Evolutionary conservation across 2,888 invertebrate genomes (phyloP).

Genomic region (Lithophane leautieri): DNA sequence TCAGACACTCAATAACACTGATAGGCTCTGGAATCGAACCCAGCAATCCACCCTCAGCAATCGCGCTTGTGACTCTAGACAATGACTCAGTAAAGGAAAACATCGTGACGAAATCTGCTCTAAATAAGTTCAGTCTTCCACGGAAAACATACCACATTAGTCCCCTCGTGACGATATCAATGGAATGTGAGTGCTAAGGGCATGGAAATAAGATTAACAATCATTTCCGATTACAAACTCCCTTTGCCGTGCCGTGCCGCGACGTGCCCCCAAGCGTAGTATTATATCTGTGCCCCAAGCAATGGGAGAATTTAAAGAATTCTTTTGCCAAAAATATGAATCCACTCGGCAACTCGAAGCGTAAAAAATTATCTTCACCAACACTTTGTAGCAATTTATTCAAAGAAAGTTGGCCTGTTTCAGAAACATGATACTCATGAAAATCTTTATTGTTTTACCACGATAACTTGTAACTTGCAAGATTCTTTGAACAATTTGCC

Average conservation of each 20-base stretch:
- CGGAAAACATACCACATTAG: not conserved
- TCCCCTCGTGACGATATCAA: not conserved
- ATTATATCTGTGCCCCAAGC: no score
- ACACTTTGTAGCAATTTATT: constrained; percentile 10
- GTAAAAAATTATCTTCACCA: not conserved
- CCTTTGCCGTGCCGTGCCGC: no score
- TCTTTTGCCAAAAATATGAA: not conserved
- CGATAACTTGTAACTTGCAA: constrained; percentile 11
- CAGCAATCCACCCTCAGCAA: not conserved
- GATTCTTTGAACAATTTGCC: constrained; percentile 35
- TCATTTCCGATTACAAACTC: not conserved
- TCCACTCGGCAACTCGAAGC: not conserved
- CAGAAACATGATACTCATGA: constrained; percentile 9
- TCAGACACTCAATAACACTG: not conserved
- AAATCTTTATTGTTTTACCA: constrained; percentile 29
- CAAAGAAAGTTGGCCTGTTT: constrained; percentile 10
- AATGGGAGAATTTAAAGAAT: no score
- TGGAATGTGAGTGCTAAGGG: not conserved
- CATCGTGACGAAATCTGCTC: no score
- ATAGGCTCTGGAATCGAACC: not conserved
- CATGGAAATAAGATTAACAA: not conserved
- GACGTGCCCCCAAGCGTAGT: no score
- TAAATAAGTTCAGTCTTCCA: no score
- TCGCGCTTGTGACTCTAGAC: no score
- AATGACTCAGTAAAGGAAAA: no score